Base-by-base conservation (phyloP, 1,140 invertebrate species). In the Elysia chlorotica region DNA sequence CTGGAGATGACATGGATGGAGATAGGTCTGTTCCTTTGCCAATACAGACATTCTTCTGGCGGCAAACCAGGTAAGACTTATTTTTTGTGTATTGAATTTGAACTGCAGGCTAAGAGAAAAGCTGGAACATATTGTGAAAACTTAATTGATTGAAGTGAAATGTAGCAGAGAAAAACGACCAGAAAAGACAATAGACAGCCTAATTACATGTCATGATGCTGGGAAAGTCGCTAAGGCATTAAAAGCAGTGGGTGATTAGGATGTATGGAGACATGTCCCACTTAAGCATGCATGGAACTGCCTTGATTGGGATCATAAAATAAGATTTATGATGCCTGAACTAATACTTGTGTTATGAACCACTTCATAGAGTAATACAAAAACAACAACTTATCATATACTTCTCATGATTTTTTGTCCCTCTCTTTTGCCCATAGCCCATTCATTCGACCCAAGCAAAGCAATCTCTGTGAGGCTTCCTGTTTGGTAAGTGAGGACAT, bases 1-100 rank as follows among this genome's bases (percentile, higher is more conserved):
- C 77, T 37, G 77, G 79, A 17, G 79, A 82, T 59, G 83, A 86
- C 70, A 23, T 77, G 54, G 83, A 83, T 37, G 79, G 81, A 79
- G 92, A 94, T 78, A 83, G 88, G 65, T 90, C 93, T 72, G 89
- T 99, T 75, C 97, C 97, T n/a, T 93, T 98, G 75, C 95, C 97
- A 2, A 96, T 99, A 74, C 97, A 99, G 87, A 94, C 95, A 75
- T 99, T 98, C 89, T 91, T 99, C 74, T 99, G 97, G 97, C 92
- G 95, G 81, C 96, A 98, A 90, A 95, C 96, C 76, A 95, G 96
- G 90, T 95, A 71, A n/a, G 5, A 33, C 2, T 19, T 36, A 14
- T 48, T 48, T 14, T 48, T 48, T 48, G 41, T 48, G 41, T 48
- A 10, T 14, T n/a, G n/a, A 48, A 14, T 48, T 14, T 48, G 10